Conservation (phyloP, 2,797 vertebrate species). For the Sebastes taczanowskii region DNA sequence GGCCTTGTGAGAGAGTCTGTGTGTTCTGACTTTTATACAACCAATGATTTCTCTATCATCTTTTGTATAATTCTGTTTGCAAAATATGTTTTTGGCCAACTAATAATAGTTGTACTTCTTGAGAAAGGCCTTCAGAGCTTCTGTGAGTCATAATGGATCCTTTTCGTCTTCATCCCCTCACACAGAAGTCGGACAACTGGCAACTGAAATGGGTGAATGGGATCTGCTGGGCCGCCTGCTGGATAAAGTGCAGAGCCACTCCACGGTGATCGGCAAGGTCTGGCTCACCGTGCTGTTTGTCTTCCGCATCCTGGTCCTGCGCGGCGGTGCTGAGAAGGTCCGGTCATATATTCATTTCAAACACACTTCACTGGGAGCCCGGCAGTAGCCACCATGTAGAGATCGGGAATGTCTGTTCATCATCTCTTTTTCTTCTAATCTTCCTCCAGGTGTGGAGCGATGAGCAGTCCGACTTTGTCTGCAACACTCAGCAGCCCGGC, state of each 20-base stretch:
- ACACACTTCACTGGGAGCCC: background rate
- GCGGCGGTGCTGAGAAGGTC: constrained; percentile 88
- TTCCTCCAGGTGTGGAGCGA: constrained; percentile 88
- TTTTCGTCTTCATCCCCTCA: background rate
- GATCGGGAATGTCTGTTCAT: background rate
- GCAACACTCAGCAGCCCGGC: constrained; percentile 94
- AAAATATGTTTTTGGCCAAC: background rate
- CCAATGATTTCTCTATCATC: background rate
- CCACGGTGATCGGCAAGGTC: constrained; percentile 93
- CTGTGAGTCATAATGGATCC: background rate
- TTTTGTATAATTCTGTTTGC: background rate
- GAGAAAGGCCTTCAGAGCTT: background rate
- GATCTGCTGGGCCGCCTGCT: constrained; percentile 91
- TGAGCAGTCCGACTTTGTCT: constrained; percentile 93
- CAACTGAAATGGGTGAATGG: constrained; percentile 91
- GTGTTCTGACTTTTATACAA: background rate
- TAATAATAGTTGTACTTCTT: background rate
- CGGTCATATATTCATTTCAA: background rate
- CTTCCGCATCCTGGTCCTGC: constrained; percentile 94
- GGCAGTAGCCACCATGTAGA: background rate
- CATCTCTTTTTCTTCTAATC: background rate
- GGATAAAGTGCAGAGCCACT: constrained; percentile 95
- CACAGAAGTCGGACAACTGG: constrained; percentile 24
- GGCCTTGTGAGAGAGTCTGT: constrained; percentile 34
- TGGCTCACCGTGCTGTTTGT: constrained; percentile 97